These are phyloP conservation scores for Cerastis leucographa DNA, from an alignment of 2,888 invertebrate genomes.

Conservation along the genomic window DNA sequence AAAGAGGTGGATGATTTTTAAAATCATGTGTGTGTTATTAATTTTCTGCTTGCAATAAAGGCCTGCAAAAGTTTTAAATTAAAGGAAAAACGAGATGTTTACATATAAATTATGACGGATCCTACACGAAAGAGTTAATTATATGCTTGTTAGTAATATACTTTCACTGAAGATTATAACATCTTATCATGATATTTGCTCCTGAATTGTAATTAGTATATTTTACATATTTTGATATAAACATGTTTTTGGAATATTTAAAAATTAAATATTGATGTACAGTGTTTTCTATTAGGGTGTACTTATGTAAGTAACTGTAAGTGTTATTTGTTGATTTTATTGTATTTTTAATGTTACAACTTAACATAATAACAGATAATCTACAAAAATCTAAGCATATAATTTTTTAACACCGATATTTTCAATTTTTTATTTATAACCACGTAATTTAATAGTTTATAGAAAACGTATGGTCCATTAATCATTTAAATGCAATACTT, in stretches of 20 bases:
- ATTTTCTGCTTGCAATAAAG: background rate
- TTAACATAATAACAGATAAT: background rate
- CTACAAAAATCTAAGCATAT: background rate
- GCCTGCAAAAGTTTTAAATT: background rate
- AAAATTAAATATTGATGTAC: background rate
- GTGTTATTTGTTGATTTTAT: background rate
- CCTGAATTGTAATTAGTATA: background rate
- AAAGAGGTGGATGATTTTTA: background rate
- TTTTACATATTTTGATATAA: background rate
- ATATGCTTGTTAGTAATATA: background rate
- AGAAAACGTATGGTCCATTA: background rate
- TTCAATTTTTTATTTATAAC: background rate
- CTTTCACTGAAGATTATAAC: slow-evolving; percentile 6
- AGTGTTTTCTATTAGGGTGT: background rate
- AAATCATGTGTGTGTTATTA: background rate
- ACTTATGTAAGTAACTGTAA: background rate
- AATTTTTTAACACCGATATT: background rate
- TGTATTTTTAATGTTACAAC: background rate
- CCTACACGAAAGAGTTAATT: background rate
- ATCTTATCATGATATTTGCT: background rate
- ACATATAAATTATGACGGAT: background rate
- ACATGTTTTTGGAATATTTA: slow-evolving; percentile 4
- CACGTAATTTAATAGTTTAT: background rate
- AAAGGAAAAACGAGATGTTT: background rate
- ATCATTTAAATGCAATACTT: background rate